Conservation (phyloP, 2,888 invertebrate species). For the Eristalinus aeneus region DNA sequence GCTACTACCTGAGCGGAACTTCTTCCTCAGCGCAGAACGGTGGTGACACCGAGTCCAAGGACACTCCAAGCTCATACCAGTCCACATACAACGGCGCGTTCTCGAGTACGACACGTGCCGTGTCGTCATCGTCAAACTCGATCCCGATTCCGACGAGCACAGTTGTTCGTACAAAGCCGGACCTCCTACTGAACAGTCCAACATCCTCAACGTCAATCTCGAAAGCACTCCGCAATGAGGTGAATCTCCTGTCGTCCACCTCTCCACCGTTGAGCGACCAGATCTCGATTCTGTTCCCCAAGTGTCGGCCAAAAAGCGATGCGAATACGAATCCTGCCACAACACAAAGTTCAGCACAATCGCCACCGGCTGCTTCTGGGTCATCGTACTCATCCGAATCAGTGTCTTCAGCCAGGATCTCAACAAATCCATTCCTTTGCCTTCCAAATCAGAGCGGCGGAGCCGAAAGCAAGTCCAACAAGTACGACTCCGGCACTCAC, state of each 20-base stretch:
- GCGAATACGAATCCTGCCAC: slow-evolving; percentile 81
- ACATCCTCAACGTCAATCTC: slow-evolving; percentile 52
- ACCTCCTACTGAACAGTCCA: slow-evolving; percentile 53
- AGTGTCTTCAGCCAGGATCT: slow-evolving; percentile 79
- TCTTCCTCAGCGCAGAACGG: slow-evolving; percentile 27
- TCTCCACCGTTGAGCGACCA: slow-evolving; percentile 85
- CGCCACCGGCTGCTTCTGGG: slow-evolving; percentile 78
- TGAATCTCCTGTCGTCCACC: slow-evolving; percentile 79
- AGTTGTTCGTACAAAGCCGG: slow-evolving; percentile 62
- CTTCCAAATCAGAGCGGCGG: slow-evolving; percentile 68
- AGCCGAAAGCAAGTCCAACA: slow-evolving; percentile 33
- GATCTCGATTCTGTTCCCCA: slow-evolving; percentile 92
- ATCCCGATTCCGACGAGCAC: slow-evolving; percentile 72
- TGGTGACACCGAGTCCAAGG: slow-evolving; percentile 46
- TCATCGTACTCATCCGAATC: slow-evolving; percentile 80
- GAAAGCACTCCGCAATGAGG: slow-evolving; percentile 68
- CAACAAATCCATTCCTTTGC: slow-evolving; percentile 80
- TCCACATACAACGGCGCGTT: slow-evolving; percentile 49
- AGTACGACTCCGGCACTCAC: slow-evolving; percentile 43
- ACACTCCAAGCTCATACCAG: slow-evolving; percentile 41
- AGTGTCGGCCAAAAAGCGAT: slow-evolving; percentile 88
- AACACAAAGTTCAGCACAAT: slow-evolving; percentile 75
- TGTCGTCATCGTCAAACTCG: slow-evolving; percentile 73
- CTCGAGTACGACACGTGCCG: slow-evolving; percentile 51
- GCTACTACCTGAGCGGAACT: slow-evolving; percentile 66